A percentile compares a stretch with the other conserved stretches of the same genome.
Evolutionary conservation across 2,113 vertebrate genomes (phyloP).

Genomic region (Hippolais icterina): DNA sequence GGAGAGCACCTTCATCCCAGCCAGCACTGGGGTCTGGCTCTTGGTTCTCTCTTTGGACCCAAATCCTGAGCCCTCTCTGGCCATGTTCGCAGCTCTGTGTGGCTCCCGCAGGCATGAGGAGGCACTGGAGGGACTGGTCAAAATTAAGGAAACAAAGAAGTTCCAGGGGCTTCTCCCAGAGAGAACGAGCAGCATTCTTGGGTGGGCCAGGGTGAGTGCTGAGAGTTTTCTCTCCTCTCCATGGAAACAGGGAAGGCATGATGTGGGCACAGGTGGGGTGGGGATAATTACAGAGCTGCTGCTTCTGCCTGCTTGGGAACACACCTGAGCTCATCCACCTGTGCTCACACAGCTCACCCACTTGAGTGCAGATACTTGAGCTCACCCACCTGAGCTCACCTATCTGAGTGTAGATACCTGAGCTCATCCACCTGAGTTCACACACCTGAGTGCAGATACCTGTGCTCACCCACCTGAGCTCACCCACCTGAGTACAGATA

Average conservation of each 20-base stretch:
- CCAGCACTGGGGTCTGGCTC: background rate
- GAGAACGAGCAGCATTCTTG: background rate
- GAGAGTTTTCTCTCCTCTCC: background rate
- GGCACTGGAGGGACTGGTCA: background rate
- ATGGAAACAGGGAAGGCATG: background rate
- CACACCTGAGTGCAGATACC: too few relatives aligned
- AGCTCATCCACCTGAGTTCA: background rate
- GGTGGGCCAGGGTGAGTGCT: background rate
- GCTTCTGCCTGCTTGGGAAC: background rate
- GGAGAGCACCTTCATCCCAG: background rate
- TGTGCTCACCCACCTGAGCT: background rate
- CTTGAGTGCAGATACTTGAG: background rate
- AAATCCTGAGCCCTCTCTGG: too few relatives aligned
- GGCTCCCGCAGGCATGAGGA: background rate
- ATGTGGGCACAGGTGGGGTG: background rate
- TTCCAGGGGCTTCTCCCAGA: background rate
- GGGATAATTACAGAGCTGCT: background rate
- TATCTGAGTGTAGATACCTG: too few relatives aligned
- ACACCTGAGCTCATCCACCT: background rate
- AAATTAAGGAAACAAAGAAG: background rate
- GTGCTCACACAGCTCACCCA: background rate
- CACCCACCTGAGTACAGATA: too few relatives aligned
- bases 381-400: background rate
- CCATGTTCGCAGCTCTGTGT: fast-evolving
- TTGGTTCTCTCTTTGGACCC: background rate